phyloP scores from a whole-genome alignment of 2,888 invertebrate genomes.

The Merodon equestris region DNA sequence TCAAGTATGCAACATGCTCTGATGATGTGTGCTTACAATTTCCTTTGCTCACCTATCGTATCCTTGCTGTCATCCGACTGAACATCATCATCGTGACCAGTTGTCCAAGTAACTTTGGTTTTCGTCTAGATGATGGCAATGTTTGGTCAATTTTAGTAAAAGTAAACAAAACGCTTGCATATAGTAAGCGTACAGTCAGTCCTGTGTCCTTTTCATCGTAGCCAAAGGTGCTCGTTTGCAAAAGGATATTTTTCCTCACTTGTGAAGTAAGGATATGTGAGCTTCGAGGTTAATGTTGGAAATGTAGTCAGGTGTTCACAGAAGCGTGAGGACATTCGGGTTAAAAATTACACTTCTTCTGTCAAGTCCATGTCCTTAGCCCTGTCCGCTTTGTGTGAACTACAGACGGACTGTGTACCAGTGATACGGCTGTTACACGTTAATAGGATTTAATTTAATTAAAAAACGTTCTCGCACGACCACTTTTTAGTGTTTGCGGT shows the following conservation, averaged over 20 bases:
- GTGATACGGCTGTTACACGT: conserved; percentile 4
- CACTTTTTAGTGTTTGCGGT: no score
- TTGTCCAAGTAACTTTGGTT: conserved; percentile 16
- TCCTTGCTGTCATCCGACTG: conserved; percentile 32
- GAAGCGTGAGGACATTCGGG: conserved; percentile 10
- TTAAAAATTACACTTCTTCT: conserved; percentile 3
- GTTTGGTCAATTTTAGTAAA: conserved; percentile 41
- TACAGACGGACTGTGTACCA: neutral
- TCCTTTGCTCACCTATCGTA: conserved; percentile 10
- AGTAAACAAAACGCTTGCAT: conserved; percentile 21
- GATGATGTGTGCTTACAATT: conserved; percentile 7
- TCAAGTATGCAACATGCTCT: conserved; percentile 49
- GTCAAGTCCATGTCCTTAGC: conserved; percentile 1
- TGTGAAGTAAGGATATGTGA: no score
- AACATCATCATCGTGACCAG: conserved; percentile 16
- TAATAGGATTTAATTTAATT: conserved; percentile 56
- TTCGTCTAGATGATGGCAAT: conserved; percentile 27
- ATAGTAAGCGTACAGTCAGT: conserved; percentile 13
- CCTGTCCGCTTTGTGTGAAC: conserved; percentile 3
- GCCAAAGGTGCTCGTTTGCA: no score
- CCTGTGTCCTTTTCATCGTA: neutral
- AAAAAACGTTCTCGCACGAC: conserved; percentile 51
- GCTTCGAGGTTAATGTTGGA: no score
- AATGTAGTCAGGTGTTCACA: conserved; percentile 1
- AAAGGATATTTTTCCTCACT: no score